Base-by-base conservation (phyloP, 2,888 invertebrate genomes). In the Oxytorus armatus region DNA sequence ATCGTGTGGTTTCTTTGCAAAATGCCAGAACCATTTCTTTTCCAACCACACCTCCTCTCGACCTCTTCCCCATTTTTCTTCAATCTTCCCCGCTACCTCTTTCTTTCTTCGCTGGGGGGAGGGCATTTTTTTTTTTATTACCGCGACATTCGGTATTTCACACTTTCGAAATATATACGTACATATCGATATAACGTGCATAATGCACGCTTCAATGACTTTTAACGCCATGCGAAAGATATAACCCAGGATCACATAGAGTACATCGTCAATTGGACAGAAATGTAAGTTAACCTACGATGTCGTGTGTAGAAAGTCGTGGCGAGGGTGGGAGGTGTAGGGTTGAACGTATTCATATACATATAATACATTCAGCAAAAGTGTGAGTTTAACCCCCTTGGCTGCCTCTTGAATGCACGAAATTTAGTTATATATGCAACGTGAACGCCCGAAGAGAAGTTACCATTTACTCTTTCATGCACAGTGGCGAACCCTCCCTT, bases 1-100 rank as follows among this genome's bases (percentile, higher is more conserved):
- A 61, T 18, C 61, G 66, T 61, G 29, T 21, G 76, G 36, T 49
- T n/a, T 55, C 44, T 21, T n/a, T n/a, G 44, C 18, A 33, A 59
- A 66, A 72, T 16, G 61, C 74, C 25, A 61, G 42, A 72, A 76
- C 72, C 76, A 76, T 79, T 72, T 14, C 66, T 79, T 76, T 39
- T 55, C 29, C 59, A 21, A 11, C 72, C 55, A 65, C 72, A 65
- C 75, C 76, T 68, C 29, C 61, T 59, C 21, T 21, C 42, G 8
- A 21, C 59, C 39, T 44, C 59, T 1, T 29, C n/a, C n/a, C 29
- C 44, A 23, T 65, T 70, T 61, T 70, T 66, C 51, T 51, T 61
- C 33, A 33, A 16, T 63, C 42, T 25, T 14, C 29, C 29, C 25
- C n/a, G n/a, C n/a, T n/a, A n/a, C n/a, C 25, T 25, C 47, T 39